These are phyloP conservation scores for Penaeus japonicus DNA, from an alignment of 1,140 invertebrate species.

Conservation along the genomic window DNA sequence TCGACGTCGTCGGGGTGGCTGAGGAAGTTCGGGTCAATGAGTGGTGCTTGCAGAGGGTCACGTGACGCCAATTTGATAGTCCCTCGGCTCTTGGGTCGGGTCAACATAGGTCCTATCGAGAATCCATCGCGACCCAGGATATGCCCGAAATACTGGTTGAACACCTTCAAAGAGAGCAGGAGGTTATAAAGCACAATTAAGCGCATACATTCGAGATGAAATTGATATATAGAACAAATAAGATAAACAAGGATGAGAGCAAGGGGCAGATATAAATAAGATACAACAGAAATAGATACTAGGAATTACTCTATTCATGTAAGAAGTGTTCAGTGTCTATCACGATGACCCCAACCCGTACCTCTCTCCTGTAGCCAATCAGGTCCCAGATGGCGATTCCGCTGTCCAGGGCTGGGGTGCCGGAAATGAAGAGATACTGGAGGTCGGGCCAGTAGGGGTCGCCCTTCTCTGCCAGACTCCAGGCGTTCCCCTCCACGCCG, in stretches of 20 bases:
- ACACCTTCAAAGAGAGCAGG: slow-evolving; percentile 22
- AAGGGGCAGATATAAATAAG: too few species aligned
- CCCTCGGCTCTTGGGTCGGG: slow-evolving; percentile 64
- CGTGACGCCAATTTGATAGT: slow-evolving; percentile 72
- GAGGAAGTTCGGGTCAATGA: slow-evolving; percentile 87
- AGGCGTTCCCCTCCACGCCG: slow-evolving; percentile 62
- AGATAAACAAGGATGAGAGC: too few species aligned
- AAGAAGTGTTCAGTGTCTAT: too few species aligned
- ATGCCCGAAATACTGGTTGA: slow-evolving; percentile 36
- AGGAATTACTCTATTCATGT: too few species aligned
- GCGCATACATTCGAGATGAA: too few species aligned
- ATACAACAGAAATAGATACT: too few species aligned
- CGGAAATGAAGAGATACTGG: slow-evolving; percentile 62
- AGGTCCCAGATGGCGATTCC: slow-evolving; percentile 41
- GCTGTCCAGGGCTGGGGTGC: slow-evolving; percentile 61
- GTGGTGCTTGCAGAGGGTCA: slow-evolving; percentile 81
- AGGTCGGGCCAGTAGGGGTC: slow-evolving; percentile 62
- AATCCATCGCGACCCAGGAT: slow-evolving; percentile 59
- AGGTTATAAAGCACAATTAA: too few species aligned
- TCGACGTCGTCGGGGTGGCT: slow-evolving; percentile 78
- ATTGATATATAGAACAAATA: too few species aligned
- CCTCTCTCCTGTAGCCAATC: neutral
- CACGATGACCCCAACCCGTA: neutral
- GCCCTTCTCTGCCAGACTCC: slow-evolving; percentile 61
- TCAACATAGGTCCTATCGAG: slow-evolving; percentile 60